Conservation (phyloP, 1,140 invertebrate genomes). For the Drusus annulatus region DNA sequence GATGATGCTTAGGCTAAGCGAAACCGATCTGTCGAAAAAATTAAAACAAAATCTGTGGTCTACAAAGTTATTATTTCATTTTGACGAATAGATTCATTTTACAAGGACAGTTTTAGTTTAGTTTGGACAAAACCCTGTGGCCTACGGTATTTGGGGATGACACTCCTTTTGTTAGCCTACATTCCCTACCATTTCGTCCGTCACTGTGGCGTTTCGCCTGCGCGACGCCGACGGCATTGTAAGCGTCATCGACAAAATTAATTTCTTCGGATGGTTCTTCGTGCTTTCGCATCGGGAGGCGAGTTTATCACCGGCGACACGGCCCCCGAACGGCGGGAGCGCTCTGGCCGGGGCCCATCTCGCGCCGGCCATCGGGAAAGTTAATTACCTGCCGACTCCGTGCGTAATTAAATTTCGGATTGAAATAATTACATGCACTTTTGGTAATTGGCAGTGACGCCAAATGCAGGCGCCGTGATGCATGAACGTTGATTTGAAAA, state of each 20-base stretch:
- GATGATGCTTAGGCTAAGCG: too few relatives aligned
- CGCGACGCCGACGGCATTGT: too few relatives aligned
- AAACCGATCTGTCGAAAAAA: too few relatives aligned
- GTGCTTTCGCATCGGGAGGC: not conserved
- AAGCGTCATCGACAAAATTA: slow-evolving; percentile 4
- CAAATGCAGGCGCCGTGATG: not conserved
- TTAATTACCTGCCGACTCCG: slow-evolving; percentile 12
- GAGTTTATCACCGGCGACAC: not conserved
- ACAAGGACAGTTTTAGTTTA: too few relatives aligned
- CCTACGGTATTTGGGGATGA: too few relatives aligned
- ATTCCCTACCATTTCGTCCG: too few relatives aligned
- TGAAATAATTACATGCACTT: slow-evolving; percentile 22
- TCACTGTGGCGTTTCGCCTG: too few relatives aligned
- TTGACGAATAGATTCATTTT: too few relatives aligned
- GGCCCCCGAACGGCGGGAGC: not conserved
- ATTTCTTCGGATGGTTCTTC: slow-evolving; percentile 8
- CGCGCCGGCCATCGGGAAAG: slow-evolving; percentile 7
- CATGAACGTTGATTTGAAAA: not conserved
- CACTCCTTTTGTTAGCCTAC: too few relatives aligned
- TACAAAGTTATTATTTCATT: too few relatives aligned
- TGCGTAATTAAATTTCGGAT: slow-evolving; percentile 26
- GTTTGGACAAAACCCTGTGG: too few relatives aligned
- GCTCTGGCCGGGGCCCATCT: not conserved
- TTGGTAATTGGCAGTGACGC: slow-evolving; percentile 1
- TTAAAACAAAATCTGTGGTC: too few relatives aligned